Conservation (phyloP, 64 coral and sea anemone species). For the Catalaphyllia jardinei region DNA sequence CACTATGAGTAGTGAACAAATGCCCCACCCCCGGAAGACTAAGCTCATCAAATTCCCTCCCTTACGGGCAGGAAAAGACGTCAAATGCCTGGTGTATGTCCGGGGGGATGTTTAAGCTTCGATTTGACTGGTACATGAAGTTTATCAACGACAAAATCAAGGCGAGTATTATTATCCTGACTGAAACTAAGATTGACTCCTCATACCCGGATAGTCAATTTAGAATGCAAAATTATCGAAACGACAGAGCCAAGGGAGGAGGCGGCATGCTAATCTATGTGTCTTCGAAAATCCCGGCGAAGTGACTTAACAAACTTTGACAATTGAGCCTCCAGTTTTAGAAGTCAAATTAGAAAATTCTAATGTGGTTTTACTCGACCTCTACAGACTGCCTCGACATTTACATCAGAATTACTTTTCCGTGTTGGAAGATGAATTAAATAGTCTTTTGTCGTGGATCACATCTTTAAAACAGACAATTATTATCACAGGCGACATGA, state of each 20-base stretch:
- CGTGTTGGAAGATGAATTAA: not conserved
- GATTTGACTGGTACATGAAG: too few relatives aligned
- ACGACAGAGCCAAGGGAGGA: conserved; percentile 32
- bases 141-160: conserved; percentile 30
- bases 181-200: conserved; percentile 72
- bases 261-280: not conserved
- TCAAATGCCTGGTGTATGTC: too few relatives aligned
- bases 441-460: conserved; percentile 2
- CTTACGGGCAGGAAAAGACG: too few relatives aligned
- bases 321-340: not conserved
- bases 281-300: not conserved
- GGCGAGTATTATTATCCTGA: conserved; percentile 33
- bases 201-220: conserved; percentile 34
- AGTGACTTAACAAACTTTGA: conserved; percentile 11
- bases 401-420: not conserved
- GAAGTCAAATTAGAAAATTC: not conserved
- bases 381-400: not conserved
- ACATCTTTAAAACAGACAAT: conserved; percentile 6
- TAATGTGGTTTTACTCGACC: not conserved
- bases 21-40: too few relatives aligned
- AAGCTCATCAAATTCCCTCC: too few relatives aligned
- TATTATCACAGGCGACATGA: conserved; percentile 42
- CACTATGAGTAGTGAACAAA: too few relatives aligned
- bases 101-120: too few relatives aligned
- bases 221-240: not conserved